Evolutionary conservation across 35 echinoderm and acorn worm genomes (phyloP), one percentile per base, ranked within the genome.

Genomic region (Nesometra sesokonis): DNA sequence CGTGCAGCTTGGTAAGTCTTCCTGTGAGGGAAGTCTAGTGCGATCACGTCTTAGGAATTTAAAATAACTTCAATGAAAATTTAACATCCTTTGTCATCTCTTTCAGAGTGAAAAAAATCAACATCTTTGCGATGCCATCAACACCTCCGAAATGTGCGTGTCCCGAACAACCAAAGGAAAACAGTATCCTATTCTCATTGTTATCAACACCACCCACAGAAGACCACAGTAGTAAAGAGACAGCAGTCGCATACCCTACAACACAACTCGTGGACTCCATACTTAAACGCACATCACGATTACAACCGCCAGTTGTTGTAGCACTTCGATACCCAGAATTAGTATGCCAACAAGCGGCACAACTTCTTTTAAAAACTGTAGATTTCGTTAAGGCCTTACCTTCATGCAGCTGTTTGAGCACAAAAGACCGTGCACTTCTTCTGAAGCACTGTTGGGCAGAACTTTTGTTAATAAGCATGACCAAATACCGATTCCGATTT

Each of bases 361-460:
- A 94, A 77, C 90, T 99, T 40, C 90, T 99, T 31, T 88, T 99
- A 5, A 99, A 99, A 86, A 94, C 93, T 46, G 90, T 99, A 5
- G 92, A 94, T 76, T 99, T 99, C 82, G 90, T 99, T 36, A 84
- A 90, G 85, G 94, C 89, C 81, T 88, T 99, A 84, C 96, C 96
- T 32, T 67, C 93, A 29, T 76, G 81, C 32, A 52, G 82, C 84
- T 80, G 89, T 52, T 89, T 99, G 82, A 89, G 84, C 21, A 31
- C 77, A 23, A 80, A 93, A 33, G 96, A 99, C 80, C 93, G 96
- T 29, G 78, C 87, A 29, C 57, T 84, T 30, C 87, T 99, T 57
- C 87, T 99, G 47, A 93, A 94, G 78, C 92, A 99, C 90, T 90
- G 96, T 47, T 99, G 96, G 96, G 87, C 96, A 27, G 96, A 99